Evolutionary conservation across 2,888 invertebrate genomes (phyloP), one percentile per base, ranked within the genome.

Genomic region (Drosophila recens): DNA sequence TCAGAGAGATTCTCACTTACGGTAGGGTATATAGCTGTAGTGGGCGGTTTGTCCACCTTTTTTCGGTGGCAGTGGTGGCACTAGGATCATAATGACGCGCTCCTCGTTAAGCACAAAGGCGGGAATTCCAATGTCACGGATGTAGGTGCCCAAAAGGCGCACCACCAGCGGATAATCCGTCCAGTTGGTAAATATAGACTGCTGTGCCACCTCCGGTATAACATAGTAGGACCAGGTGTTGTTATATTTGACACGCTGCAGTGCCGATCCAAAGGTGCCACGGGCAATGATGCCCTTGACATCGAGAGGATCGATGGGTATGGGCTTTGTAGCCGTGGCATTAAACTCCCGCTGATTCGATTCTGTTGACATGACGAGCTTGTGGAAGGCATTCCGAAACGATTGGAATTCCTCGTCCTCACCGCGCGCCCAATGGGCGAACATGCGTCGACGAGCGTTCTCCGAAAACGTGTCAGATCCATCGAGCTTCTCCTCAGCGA

Each of bases 391-490:
- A n/a, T 52, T 79, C 42, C 91, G 92, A 38, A 91, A 86, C 4
- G 69, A 71, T 42, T 89, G 80, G 71, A 92, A 93, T 20, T 90
- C 87, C 5, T 72, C 71, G 23, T 88, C 81, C 57, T 92, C 91
- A n/a, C 90, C 90, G 3, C 86, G 86, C 2, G 91, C 83, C 93
- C 93, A 93, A 63, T 91, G 87, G 4, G 91, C 92, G 67, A 93
- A 93, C 90, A 93, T 90, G 23, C 89, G 87, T 5, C 88, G 83
- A 11, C 88, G 90, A 0, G 91, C 90, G 3, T 73, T 65, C 36
- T 92, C 91, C 5, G 92, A 90, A 38, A 92, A 77, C 38, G 86
- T 58, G 0, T 86, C 81, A 1, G 85, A 68, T 3, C 76, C 72
- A 0, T 89, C 79, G 0, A 85, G 56, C 5, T 68, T 65, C 17